Percentiles rank a stretch among this genome's conserved stretches.
phyloP scores from a whole-genome alignment of 1,140 invertebrate species.

The Calephelis virginiensis region DNA sequence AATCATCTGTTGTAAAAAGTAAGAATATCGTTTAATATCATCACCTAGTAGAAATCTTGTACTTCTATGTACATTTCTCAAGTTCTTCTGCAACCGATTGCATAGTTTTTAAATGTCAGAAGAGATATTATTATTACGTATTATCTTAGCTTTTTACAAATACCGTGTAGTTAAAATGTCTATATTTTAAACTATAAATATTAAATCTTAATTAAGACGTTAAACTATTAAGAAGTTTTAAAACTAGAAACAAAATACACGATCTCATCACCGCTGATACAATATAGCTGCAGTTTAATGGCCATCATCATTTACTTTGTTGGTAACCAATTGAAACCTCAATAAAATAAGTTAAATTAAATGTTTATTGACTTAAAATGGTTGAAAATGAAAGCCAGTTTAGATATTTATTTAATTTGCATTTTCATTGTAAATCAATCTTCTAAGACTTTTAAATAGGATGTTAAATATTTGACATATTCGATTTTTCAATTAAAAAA shows the following conservation, averaged over 20 bases:
- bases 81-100: constrained; percentile 3
- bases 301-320: constrained; percentile 57
- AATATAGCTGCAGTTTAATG: constrained; percentile 53
- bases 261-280: constrained; percentile 43
- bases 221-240: constrained; percentile 43
- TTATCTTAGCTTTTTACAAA: constrained; percentile 29
- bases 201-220: constrained; percentile 67
- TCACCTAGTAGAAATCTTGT: too few species aligned
- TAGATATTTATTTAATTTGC: constrained; percentile 60
- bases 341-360: constrained; percentile 48
- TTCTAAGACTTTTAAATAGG: constrained; percentile 61
- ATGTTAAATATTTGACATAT: constrained; percentile 70
- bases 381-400: constrained; percentile 54
- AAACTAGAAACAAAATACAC: constrained; percentile 56
- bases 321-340: constrained; percentile 42
- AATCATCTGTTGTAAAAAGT: too few species aligned
- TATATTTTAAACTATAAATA: constrained; percentile 38
- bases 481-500: constrained; percentile 58
- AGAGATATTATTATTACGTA: constrained; percentile 1
- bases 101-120: not conserved
- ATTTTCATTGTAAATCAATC: constrained; percentile 67
- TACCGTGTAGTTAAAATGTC: constrained; percentile 36
- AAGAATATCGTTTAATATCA: too few species aligned
- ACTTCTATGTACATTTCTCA: too few species aligned
- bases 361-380: constrained; percentile 55